phyloP scores from a whole-genome alignment of 2,113 vertebrate genomes.

The Neodon shergylaensis region DNA sequence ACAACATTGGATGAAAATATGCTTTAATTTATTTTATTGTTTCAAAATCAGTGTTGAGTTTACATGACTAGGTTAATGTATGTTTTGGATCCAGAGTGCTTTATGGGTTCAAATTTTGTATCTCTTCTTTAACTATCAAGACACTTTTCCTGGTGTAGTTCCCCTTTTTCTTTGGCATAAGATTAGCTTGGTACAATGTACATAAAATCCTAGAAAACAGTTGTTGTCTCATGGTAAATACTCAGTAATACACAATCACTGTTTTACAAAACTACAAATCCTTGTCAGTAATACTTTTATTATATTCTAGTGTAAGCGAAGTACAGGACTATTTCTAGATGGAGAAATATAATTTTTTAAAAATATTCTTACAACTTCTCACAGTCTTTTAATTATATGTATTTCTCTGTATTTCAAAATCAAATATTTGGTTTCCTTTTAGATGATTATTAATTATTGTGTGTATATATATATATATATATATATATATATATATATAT shows the following conservation, averaged over 20 bases:
- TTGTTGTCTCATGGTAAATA: background rate
- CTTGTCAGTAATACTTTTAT: conserved; percentile 5
- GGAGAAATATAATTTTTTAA: background rate
- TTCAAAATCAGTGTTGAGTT: background rate
- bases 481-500: background rate
- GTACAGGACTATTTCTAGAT: background rate
- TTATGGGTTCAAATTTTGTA: background rate
- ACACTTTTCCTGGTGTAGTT: background rate
- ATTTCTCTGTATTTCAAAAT: conserved; percentile 22
- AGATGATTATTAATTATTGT: background rate
- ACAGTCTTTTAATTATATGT: background rate
- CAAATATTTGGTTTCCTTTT: background rate
- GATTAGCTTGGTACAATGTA: background rate
- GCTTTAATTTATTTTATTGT: background rate
- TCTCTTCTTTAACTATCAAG: background rate
- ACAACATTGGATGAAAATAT: background rate
- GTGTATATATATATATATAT: background rate
- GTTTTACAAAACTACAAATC: background rate
- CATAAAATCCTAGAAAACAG: background rate
- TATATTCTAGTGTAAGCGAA: background rate
- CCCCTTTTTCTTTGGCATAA: background rate
- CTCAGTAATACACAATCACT: background rate
- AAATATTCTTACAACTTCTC: background rate
- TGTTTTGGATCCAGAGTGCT: background rate
- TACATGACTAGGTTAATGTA: background rate